Evolutionary conservation across 2,113 vertebrate genomes (phyloP), one percentile per base, ranked within the genome.

Genomic region (Chionodraco myersi): DNA sequence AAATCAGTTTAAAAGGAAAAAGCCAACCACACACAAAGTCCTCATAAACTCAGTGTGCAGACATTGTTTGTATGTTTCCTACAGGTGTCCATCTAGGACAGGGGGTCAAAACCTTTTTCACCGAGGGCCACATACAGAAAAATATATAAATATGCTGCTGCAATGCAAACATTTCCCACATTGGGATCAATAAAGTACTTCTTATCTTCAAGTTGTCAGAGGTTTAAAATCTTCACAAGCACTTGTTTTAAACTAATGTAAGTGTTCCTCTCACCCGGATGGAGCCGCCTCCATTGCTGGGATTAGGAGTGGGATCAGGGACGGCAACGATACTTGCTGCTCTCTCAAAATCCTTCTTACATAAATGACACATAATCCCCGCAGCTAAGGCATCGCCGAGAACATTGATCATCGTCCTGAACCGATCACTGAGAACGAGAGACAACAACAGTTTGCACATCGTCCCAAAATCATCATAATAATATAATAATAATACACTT

Each of bases 341-440:
- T 81, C 41, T 90, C 65, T 94, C 93, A 64, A 96, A 96, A 88
- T 96, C 96, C 53, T 96, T 93, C 80, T 70, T 53, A 0, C 96
- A 97, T 58, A 97, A 0, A 0, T 96, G 96, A 2, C 95, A 94
- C 59, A 96, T 94, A 77, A 96, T 96, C 49, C 96, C 96, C 1
- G 96, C 96, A 23, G 95, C 96, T 75, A 97, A 88, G 2, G 95
- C 95, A 0, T 97, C 96, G 0, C 96, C 96, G 0, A 96, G 93
- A 56, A 97, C 96, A 0, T 96, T 97, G 87, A 96, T 96, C 96
- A 96, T 96, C 0, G 96, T 97, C 47, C 96, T 90, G 51, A 96
- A 95, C 0, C 96, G 94, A 78, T 97, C 96, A 36, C 96, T 97
- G 73, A 0, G 0, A 47, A 76, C 21, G 0, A 48, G 45, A 65